Evolutionary conservation across 2,113 vertebrate species (phyloP).

Genomic region (Pungitius pungitius): DNA sequence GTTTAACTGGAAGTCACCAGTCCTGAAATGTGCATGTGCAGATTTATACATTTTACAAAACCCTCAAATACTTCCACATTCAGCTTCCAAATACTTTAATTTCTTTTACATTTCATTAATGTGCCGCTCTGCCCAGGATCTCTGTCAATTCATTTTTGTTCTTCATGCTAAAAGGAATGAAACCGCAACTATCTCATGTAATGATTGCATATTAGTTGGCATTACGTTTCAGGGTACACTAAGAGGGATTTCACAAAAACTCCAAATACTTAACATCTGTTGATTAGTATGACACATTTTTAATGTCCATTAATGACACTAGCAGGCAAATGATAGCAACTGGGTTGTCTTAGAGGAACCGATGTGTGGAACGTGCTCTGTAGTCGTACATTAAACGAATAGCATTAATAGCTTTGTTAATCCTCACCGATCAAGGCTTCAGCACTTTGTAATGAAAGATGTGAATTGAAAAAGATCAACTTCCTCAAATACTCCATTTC

Average conservation of each 20-base stretch:
- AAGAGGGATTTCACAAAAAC: slow-evolving; percentile 17
- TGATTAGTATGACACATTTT: background rate
- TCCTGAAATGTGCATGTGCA: slow-evolving; percentile 49
- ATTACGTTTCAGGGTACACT: slow-evolving; percentile 40
- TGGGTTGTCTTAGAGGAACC: slow-evolving; percentile 1
- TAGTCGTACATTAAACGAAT: background rate
- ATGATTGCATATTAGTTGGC: slow-evolving; percentile 6
- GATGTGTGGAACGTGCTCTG: background rate
- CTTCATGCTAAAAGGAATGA: slow-evolving; percentile 9
- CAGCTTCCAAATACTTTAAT: slow-evolving; percentile 6
- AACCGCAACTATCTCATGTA: slow-evolving; percentile 5
- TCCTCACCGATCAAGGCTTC: background rate
- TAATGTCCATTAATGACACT: background rate
- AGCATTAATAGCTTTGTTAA: background rate
- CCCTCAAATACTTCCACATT: slow-evolving; percentile 3
- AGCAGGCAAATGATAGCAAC: background rate
- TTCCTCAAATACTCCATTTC: background rate
- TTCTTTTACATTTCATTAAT: background rate
- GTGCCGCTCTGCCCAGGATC: background rate
- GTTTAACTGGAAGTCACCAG: slow-evolving; percentile 38
- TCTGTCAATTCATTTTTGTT: background rate
- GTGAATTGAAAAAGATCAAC: background rate
- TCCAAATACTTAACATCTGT: background rate
- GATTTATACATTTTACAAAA: slow-evolving; percentile 29
- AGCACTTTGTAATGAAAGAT: background rate